Conservation (phyloP, 2,888 invertebrate genomes). For the Drosophila diplacantha region DNA sequence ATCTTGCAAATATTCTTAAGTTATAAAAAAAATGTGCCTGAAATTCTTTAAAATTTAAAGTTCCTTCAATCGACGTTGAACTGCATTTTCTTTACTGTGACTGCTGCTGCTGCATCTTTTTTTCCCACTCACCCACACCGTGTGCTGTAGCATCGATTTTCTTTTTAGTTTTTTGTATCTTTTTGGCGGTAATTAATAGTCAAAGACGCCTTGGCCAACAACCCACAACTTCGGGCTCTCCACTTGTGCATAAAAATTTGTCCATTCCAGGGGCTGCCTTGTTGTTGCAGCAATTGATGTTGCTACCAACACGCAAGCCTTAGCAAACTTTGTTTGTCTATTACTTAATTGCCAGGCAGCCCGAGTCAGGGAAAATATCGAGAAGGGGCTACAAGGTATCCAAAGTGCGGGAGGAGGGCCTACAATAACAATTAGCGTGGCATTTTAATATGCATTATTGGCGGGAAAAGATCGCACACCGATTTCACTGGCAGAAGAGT, state of each 20-base stretch:
- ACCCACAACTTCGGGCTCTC: constrained; percentile 22
- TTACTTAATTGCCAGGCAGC: constrained; percentile 63
- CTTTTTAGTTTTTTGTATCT: constrained; percentile 17
- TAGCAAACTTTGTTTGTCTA: constrained; percentile 56
- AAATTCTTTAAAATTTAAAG: rapidly evolving
- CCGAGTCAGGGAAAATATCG: constrained; percentile 6
- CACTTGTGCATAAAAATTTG: constrained; percentile 64
- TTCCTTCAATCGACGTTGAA: neutral
- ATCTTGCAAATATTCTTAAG: neutral
- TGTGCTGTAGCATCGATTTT: constrained; percentile 13
- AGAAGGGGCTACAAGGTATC: constrained; percentile 1
- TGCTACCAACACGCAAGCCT: constrained; percentile 51
- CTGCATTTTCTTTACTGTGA: constrained; percentile 45
- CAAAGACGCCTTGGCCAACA: constrained; percentile 46
- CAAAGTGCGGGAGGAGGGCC: constrained; percentile 19
- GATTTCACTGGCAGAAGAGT: constrained; percentile 56
- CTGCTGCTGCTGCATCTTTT: constrained; percentile 15
- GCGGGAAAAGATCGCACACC: constrained; percentile 66
- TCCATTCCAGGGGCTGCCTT: constrained; percentile 45
- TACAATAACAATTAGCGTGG: constrained; percentile 72
- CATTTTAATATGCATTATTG: constrained; percentile 74
- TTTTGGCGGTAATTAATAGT: constrained; percentile 64
- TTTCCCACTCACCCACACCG: constrained; percentile 57
- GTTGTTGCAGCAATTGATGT: constrained; percentile 20
- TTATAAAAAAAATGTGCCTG: neutral